phyloP scores from a whole-genome alignment of 2,113 vertebrate genomes.

The Eira barbara region DNA sequence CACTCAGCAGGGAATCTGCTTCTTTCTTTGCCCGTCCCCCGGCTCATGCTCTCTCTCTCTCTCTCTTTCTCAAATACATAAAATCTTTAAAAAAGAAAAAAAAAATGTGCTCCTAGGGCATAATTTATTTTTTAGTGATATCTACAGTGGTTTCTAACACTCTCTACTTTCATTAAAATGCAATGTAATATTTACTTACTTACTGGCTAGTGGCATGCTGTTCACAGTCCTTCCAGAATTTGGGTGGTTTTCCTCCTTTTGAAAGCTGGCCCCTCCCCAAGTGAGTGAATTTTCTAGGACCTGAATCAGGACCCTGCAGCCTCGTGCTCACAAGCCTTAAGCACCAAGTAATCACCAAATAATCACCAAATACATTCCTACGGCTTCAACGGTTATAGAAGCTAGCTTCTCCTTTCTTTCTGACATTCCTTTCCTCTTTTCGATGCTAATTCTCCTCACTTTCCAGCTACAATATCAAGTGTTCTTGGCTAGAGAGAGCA shows the following conservation, averaged over 20 bases:
- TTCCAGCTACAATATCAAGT: not conserved
- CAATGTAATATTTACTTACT: not conserved
- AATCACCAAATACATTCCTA: too few species aligned
- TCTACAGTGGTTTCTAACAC: not conserved
- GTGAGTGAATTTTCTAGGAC: not conserved
- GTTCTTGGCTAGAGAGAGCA: not conserved
- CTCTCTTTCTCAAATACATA: not conserved
- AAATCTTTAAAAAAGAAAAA: not conserved
- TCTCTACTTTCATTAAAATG: not conserved
- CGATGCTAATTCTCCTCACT: not conserved
- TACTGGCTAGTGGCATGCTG: not conserved
- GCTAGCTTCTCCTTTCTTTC: not conserved
- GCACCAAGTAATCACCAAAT: not conserved
- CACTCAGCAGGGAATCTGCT: accelerated
- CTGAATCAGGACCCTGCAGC: too few species aligned
- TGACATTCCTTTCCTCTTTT: not conserved
- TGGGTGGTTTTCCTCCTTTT: not conserved
- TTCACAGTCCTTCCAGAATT: not conserved
- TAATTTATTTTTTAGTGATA: not conserved
- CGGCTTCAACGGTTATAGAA: not conserved
- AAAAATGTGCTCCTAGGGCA: not conserved
- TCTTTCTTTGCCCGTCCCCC: not conserved
- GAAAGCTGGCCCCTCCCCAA: not conserved
- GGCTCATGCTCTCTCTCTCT: not conserved
- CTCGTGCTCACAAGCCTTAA: not conserved